Conservation (phyloP, 2,797 vertebrate genomes). For the Falco rusticolus region DNA sequence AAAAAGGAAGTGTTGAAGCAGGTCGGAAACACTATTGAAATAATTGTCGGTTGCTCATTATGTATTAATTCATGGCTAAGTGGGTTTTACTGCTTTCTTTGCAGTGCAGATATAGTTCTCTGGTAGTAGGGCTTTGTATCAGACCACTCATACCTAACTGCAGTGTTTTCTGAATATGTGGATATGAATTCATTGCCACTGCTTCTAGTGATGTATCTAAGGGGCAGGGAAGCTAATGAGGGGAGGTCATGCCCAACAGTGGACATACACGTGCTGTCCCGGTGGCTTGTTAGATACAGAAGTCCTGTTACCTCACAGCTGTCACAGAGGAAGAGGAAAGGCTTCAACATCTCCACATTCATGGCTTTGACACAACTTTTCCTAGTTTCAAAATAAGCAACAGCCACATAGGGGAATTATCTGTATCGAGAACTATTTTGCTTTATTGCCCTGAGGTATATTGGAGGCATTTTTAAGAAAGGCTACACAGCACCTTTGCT, state of each 20-base stretch:
- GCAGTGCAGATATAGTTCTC: slow-evolving; percentile 9
- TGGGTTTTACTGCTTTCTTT: slow-evolving; percentile 57
- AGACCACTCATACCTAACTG: not conserved
- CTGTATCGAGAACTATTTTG: not conserved
- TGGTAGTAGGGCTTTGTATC: not conserved
- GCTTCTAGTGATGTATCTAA: not conserved
- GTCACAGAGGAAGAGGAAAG: not conserved
- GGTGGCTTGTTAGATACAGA: not conserved
- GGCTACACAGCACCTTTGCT: not conserved
- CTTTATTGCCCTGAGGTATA: not conserved
- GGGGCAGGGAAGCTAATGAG: not conserved
- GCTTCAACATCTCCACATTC: not conserved
- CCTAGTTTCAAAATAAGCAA: not conserved
- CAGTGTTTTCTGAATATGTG: not conserved
- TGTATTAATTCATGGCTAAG: slow-evolving; percentile 49
- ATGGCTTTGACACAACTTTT: not conserved
- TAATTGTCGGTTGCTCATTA: slow-evolving; percentile 52
- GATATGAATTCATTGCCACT: not conserved
- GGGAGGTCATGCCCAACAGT: not conserved
- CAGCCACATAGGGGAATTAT: not conserved
- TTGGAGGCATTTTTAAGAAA: not conserved
- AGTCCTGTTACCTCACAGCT: not conserved
- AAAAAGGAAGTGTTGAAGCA: slow-evolving; percentile 37
- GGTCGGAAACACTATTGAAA: slow-evolving; percentile 29
- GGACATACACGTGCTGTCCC: not conserved